A percentile compares a stretch with the other conserved stretches of the same genome.
Conservation (phyloP, 2,113 vertebrate genomes). For the Melanostigma gelatinosum region DNA sequence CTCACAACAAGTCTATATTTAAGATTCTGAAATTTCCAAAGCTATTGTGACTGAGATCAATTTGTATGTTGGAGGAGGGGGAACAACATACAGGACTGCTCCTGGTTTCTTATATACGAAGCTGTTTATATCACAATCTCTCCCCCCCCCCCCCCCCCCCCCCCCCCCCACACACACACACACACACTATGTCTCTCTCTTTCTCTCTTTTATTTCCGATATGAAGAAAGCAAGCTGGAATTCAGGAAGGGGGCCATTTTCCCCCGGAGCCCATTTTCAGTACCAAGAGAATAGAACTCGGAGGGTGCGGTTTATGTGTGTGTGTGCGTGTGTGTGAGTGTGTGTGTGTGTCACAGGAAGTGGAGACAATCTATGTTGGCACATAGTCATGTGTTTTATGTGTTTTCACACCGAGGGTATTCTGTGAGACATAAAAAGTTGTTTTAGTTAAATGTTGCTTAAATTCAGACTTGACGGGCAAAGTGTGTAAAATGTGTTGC, state of each 20-base stretch:
- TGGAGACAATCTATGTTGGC: conserved; percentile 27
- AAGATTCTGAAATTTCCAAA: background rate
- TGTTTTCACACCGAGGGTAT: background rate
- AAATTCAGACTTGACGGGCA: background rate
- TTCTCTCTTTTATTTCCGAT: conserved; percentile 59
- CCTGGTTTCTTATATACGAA: conserved; percentile 63
- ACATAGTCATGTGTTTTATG: background rate
- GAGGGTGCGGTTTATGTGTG: conserved; percentile 35
- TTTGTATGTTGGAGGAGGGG: background rate
- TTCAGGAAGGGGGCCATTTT: conserved; percentile 71
- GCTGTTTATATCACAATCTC: conserved; percentile 68
- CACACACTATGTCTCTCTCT: conserved; percentile 10
- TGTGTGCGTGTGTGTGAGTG: conserved; percentile 12
- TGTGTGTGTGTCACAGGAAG: conserved; percentile 41
- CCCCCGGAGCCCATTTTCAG: conserved; percentile 41
- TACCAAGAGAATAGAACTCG: conserved; percentile 57
- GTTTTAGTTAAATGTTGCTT: background rate
- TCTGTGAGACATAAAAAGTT: background rate
- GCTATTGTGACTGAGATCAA: background rate
- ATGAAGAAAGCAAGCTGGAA: conserved; percentile 66
- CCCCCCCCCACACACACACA: conserved; percentile 5
- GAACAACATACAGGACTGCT: conserved; percentile 28
- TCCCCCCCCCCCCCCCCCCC: background rate
- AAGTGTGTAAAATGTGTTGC: background rate
- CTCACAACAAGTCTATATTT: too few species aligned